Base-by-base conservation (phyloP, 2,888 invertebrate species). In the Sphaerophoria rueppellii region DNA sequence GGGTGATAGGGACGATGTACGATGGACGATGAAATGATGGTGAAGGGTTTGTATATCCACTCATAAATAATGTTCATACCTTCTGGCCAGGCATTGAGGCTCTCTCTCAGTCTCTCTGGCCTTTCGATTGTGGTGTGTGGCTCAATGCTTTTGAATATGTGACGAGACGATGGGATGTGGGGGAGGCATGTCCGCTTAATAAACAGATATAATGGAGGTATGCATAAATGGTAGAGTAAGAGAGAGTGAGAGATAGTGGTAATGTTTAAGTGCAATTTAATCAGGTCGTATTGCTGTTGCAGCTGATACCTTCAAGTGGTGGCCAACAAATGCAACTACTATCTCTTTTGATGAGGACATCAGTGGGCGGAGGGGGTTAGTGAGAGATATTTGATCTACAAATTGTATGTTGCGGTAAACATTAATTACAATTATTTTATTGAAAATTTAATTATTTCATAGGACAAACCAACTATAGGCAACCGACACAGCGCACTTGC, bases 351-450 rank as follows among this genome's bases (percentile, higher is more conserved):
- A 32, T 46, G 48, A 7, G 57, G 55, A 9, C 24, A 24, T 24
- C 24, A 24, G 24, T n/a, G 61, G 52, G 32, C 14, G n/a, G 48
- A 4, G 9, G 24, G 16, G 32, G 46, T 5, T 14, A 24, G 16
- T 24, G 58, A 70, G 63, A 70, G 71, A 72, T 77, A 61, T 79
- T 83, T 75, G 67, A 79, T 75, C 52, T 75, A 70, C 60, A 71
- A 61, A 71, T 75, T 83, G 74, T 75, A 24, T 58, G 55, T 69
- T 75, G 75, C 69, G 79, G 79, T 71, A 63, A 75, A 75, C 71
- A 71, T 79, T 83, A 83, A 83, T 79, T 79, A 72, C 60, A 75
- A 75, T 78, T 74, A 75, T 75, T 72, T 83, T 79, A 79, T 79
- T 79, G 79, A 83, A 75, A 75, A 75, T 83, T 75, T 60, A 79